These are phyloP conservation scores for Bufo bufo DNA, from an alignment of 2,113 vertebrate species.

Conservation along the genomic window DNA sequence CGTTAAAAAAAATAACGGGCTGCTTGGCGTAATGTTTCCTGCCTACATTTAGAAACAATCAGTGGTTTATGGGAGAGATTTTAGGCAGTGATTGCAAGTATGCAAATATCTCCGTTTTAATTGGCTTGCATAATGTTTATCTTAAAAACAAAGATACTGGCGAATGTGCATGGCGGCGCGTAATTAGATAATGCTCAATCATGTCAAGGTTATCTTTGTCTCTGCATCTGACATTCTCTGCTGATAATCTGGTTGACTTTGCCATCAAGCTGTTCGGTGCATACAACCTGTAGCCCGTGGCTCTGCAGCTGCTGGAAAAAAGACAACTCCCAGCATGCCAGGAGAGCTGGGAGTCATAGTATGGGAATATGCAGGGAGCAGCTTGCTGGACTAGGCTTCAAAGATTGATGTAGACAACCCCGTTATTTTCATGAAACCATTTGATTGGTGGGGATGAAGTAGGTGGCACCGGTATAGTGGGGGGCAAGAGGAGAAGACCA, in stretches of 20 bases:
- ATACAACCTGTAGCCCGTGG: not conserved
- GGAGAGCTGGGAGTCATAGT: not conserved
- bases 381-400: too few species aligned
- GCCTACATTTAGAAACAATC: conserved; percentile 19
- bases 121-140: conserved; percentile 35
- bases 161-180: not conserved
- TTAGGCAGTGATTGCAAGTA: conserved; percentile 7
- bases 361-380: not conserved
- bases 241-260: conserved; percentile 9
- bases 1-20: not conserved
- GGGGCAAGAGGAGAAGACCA: too few species aligned
- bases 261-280: not conserved
- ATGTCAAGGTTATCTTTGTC: conserved; percentile 15
- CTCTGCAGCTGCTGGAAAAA: not conserved
- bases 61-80: conserved; percentile 11
- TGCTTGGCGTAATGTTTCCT: conserved; percentile 11
- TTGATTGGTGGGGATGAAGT: too few species aligned
- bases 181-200: conserved; percentile 13
- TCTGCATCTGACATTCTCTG: not conserved
- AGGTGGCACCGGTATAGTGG: too few species aligned
- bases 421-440: too few species aligned
- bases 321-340: not conserved
- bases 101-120: conserved; percentile 28
- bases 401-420: too few species aligned
- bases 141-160: conserved; percentile 28